A percentile compares a stretch with the other conserved stretches of the same genome.
phyloP scores from a whole-genome alignment of 2,797 vertebrate genomes.

The Neosilurus hyrtlii region DNA sequence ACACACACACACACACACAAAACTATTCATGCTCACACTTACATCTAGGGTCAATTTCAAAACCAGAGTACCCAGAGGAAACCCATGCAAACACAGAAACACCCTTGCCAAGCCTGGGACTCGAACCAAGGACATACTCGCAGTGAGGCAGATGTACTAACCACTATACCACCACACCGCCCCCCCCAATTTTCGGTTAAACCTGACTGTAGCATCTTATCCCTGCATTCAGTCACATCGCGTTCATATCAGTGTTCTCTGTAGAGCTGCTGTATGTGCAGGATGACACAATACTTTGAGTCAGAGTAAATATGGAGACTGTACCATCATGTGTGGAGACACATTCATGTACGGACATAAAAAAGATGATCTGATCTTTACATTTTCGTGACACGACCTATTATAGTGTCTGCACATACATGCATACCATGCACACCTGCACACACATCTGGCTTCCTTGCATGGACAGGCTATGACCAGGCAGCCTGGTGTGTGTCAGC shows the following conservation, averaged over 20 bases:
- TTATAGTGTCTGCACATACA: conserved; percentile 49
- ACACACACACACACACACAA: no score
- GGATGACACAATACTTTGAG: conserved; percentile 42
- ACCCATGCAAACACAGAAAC: no score
- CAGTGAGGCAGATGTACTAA: no score
- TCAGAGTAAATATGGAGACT: conserved; percentile 51
- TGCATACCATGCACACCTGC: conserved; percentile 45
- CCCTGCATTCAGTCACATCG: conserved; percentile 17
- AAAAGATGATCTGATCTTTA: conserved; percentile 73
- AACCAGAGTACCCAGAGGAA: no score
- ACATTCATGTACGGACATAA: conserved; percentile 47
- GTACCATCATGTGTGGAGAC: conserved; percentile 1
- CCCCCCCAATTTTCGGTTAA: not conserved
- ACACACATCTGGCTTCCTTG: conserved; percentile 61
- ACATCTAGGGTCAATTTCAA: no score
- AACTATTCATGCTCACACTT: no score
- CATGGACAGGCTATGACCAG: conserved; percentile 64
- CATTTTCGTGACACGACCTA: conserved; percentile 68
- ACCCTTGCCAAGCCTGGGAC: no score
- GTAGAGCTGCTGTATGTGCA: conserved; percentile 3
- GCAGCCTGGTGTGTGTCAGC: conserved; percentile 74
- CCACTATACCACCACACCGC: no score
- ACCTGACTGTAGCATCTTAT: not conserved
- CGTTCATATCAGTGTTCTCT: not conserved
- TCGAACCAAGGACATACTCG: no score